These are phyloP conservation scores for Pituophis catenifer DNA, from an alignment of 2,113 vertebrate species.

Conservation along the genomic window DNA sequence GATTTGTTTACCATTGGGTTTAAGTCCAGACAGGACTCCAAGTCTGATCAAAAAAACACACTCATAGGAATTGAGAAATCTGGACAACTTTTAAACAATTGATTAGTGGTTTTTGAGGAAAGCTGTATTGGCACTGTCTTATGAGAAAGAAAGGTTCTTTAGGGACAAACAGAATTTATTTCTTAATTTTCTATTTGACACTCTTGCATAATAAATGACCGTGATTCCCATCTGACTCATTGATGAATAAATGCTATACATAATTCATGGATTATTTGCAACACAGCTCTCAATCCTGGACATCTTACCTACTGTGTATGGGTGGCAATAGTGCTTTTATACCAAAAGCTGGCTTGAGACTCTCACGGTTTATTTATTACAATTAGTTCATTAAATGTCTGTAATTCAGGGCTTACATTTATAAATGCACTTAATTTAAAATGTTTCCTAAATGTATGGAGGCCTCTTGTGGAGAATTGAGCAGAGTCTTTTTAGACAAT, in stretches of 20 bases:
- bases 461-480: not conserved
- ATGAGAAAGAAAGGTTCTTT: not conserved
- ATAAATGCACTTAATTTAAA: slow-evolving; percentile 43
- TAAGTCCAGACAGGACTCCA: not conserved
- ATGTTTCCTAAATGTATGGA: slow-evolving; percentile 25
- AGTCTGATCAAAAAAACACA: not conserved
- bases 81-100: not conserved
- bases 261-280: slow-evolving; percentile 33
- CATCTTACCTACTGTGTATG: not conserved
- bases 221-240: not conserved
- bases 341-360: slow-evolving; percentile 49
- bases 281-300: slow-evolving; percentile 1
- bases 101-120: not conserved
- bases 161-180: slow-evolving; percentile 16
- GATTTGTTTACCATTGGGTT: not conserved
- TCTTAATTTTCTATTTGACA: slow-evolving; percentile 17
- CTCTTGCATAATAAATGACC: not conserved
- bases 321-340: slow-evolving; percentile 38
- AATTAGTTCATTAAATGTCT: slow-evolving; percentile 52
- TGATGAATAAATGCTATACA: slow-evolving; percentile 15
- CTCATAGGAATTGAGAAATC: not conserved
- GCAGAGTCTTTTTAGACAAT: slow-evolving; percentile 2
- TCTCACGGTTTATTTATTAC: slow-evolving; percentile 31
- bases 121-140: not conserved
- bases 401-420: slow-evolving; percentile 50